Percentiles rank a stretch among this genome's conserved stretches.
Evolutionary conservation across 1,140 invertebrate species (phyloP).

Genomic region (Luehdorfia chinensis): DNA sequence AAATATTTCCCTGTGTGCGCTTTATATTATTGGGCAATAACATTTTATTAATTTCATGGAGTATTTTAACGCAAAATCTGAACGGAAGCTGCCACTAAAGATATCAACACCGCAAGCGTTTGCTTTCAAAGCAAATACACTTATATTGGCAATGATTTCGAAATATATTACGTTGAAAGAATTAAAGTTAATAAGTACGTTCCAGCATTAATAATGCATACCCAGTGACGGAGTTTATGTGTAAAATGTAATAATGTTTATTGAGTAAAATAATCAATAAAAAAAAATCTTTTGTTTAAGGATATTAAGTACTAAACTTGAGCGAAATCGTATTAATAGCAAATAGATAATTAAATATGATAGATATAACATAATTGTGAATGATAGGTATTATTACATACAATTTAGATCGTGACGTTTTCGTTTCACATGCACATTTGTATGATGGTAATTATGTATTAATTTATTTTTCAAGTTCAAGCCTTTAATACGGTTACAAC

Average conservation of each 20-base stretch:
- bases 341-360: too few relatives aligned
- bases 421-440: too few relatives aligned
- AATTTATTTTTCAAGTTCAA: too few relatives aligned
- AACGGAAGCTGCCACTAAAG: conserved; percentile 62
- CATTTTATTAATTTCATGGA: conserved; percentile 27
- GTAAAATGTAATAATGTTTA: conserved; percentile 6
- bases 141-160: conserved; percentile 54
- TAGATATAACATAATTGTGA: too few relatives aligned
- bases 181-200: conserved; percentile 35
- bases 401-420: too few relatives aligned
- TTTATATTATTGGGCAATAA: conserved; percentile 19
- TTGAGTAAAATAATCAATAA: too few relatives aligned
- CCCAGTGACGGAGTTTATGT: conserved; percentile 3
- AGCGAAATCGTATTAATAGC: too few relatives aligned
- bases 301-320: too few relatives aligned
- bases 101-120: conserved; percentile 51
- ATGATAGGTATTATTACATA: too few relatives aligned
- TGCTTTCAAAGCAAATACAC: conserved; percentile 62
- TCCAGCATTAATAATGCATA: conserved; percentile 11
- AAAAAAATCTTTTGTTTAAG: too few relatives aligned
- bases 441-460: too few relatives aligned
- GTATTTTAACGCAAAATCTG: conserved; percentile 33
- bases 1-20: conserved; percentile 5
- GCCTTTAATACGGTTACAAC: too few relatives aligned
- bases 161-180: conserved; percentile 52